phyloP scores from a whole-genome alignment of 2,888 invertebrate genomes.

The Punctoribates punctum region DNA sequence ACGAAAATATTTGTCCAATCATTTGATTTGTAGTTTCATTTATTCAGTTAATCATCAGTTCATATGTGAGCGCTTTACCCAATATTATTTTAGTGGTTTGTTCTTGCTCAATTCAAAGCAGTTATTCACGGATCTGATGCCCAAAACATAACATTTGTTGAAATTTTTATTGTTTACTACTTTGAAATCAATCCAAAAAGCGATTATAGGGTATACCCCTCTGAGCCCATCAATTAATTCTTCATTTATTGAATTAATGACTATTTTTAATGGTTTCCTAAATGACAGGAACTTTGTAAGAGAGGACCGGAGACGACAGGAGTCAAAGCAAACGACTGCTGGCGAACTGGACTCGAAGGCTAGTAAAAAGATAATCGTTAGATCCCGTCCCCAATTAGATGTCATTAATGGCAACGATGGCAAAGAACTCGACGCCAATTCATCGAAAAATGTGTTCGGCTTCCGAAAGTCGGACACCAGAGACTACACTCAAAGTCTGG shows the following conservation, averaged over 20 bases:
- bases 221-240: neutral
- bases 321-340: neutral
- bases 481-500: constrained; percentile 26
- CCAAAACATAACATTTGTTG: too few relatives aligned
- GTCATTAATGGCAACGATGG: constrained; percentile 21
- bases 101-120: too few relatives aligned
- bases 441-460: neutral
- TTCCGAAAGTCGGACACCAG: neutral
- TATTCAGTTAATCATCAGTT: too few relatives aligned
- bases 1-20: too few relatives aligned
- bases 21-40: too few relatives aligned
- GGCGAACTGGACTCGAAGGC: constrained; percentile 26
- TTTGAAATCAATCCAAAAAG: too few relatives aligned
- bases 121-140: too few relatives aligned
- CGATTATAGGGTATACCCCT: too few relatives aligned
- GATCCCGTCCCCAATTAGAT: constrained; percentile 29
- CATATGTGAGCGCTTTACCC: too few relatives aligned
- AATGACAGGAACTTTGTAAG: constrained; percentile 38
- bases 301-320: constrained; percentile 32
- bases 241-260: neutral
- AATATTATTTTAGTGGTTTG: too few relatives aligned
- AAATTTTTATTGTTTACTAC: too few relatives aligned
- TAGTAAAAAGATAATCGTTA: constrained; percentile 28
- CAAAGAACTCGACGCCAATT: neutral
- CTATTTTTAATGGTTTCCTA: neutral